Percentiles rank a stretch among this genome's conserved stretches.
Evolutionary conservation across 2,113 vertebrate genomes (phyloP).

Genomic region (Corythoichthys haematopterus): DNA sequence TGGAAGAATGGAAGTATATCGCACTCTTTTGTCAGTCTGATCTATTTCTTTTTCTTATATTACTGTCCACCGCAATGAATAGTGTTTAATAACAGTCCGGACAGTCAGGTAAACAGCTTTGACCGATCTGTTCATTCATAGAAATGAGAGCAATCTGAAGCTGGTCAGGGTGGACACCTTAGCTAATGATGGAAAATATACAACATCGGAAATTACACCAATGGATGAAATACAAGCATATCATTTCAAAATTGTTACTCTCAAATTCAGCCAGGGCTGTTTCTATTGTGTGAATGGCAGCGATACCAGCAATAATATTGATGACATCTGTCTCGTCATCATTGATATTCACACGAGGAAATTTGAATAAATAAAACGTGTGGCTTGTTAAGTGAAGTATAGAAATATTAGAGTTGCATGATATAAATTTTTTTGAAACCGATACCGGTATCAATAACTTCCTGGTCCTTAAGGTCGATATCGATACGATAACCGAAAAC

Average conservation of each 20-base stretch:
- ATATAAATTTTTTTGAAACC: too few relatives aligned
- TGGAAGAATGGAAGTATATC: slow-evolving; percentile 6
- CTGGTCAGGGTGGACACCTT: slow-evolving; percentile 4
- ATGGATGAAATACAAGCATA: slow-evolving; percentile 1
- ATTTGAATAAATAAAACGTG: not conserved
- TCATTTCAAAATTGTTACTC: not conserved
- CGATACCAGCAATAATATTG: not conserved
- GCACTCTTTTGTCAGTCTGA: slow-evolving; percentile 1
- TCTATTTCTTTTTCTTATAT: slow-evolving; percentile 24
- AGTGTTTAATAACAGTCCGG: slow-evolving; percentile 32
- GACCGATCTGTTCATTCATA: slow-evolving; percentile 13
- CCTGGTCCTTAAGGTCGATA: too few relatives aligned
- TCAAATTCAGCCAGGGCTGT: not conserved
- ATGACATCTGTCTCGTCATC: not conserved
- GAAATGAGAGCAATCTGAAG: slow-evolving; percentile 25
- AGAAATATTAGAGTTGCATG: not conserved
- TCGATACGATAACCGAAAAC: too few relatives aligned
- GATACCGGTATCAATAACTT: too few relatives aligned
- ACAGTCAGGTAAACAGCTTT: slow-evolving; percentile 21
- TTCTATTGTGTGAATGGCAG: slow-evolving; percentile 2
- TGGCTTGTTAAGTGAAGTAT: not conserved
- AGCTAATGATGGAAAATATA: not conserved
- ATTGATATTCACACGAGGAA: not conserved
- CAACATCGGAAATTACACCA: slow-evolving; percentile 11
- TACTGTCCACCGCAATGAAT: slow-evolving; percentile 19